Evolutionary conservation across 2,797 vertebrate genomes (phyloP).

Genomic region (Alauda arvensis): DNA sequence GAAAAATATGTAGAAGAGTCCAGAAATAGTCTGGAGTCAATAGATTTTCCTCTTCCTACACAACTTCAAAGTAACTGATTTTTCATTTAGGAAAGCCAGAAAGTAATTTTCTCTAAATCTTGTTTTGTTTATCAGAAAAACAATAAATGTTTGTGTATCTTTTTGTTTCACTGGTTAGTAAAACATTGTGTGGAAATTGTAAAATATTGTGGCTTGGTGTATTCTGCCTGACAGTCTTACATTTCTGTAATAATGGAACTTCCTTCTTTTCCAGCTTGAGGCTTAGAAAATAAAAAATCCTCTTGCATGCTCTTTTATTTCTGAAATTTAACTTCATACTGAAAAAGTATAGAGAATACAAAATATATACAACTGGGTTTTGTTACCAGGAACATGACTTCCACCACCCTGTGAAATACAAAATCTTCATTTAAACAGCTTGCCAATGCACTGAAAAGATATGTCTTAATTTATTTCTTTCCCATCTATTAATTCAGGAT

Average conservation of each 20-base stretch:
- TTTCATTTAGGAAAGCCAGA: background rate
- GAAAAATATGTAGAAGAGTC: background rate
- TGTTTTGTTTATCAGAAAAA: background rate
- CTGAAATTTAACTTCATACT: background rate
- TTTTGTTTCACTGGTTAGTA: slow-evolving; percentile 18
- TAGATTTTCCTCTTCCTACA: background rate
- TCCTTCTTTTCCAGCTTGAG: background rate
- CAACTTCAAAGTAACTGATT: background rate
- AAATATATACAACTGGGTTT: background rate
- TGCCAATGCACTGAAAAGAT: background rate
- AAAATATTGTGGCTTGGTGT: background rate
- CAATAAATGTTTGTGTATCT: background rate
- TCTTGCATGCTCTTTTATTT: background rate
- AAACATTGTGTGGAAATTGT: background rate
- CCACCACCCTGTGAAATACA: background rate
- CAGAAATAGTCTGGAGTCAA: background rate
- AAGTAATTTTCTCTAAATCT: background rate
- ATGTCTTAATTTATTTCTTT: background rate
- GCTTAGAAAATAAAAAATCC: background rate
- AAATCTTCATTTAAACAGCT: background rate
- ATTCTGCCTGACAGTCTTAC: background rate
- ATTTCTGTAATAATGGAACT: background rate
- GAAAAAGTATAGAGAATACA: background rate
- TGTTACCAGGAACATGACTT: background rate
- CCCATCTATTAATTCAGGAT: background rate